Evolutionary conservation across 2,797 vertebrate species (phyloP).

Genomic region (Heterohyrax brucei): DNA sequence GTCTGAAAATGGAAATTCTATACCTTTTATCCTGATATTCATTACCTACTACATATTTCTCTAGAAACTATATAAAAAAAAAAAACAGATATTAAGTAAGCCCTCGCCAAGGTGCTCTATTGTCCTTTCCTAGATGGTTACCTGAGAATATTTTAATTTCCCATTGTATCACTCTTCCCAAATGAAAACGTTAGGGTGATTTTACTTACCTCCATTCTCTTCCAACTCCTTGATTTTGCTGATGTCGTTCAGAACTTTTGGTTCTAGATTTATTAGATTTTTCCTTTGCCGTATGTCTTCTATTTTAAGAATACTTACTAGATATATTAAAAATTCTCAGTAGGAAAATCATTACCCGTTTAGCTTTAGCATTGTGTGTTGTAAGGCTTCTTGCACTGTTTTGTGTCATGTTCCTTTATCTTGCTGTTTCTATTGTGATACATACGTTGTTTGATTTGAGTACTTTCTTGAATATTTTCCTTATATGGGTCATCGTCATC

Average conservation of each 20-base stretch:
- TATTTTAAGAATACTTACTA: constrained; percentile 70
- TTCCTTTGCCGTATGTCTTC: constrained; percentile 52
- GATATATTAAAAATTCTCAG: constrained; percentile 46
- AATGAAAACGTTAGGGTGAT: background rate
- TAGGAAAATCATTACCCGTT: constrained; percentile 47
- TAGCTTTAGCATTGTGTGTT: constrained; percentile 37
- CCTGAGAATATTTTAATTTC: constrained; percentile 18
- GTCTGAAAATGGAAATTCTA: background rate
- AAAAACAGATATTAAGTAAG: constrained; percentile 48
- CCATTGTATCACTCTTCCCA: background rate
- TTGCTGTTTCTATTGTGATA: constrained; percentile 62
- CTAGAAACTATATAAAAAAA: background rate
- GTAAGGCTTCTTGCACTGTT: background rate
- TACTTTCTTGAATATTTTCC: constrained; percentile 44
- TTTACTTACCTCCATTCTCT: background rate
- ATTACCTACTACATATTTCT: constrained; percentile 5
- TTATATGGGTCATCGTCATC: background rate
- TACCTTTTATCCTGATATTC: constrained; percentile 52
- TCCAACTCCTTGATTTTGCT: constrained; percentile 57
- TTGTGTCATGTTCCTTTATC: constrained; percentile 40
- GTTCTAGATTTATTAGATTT: constrained; percentile 69
- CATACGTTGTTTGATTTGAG: constrained; percentile 15
- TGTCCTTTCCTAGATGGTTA: background rate
- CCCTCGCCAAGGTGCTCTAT: background rate
- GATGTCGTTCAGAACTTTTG: constrained; percentile 44